A percentile compares a stretch with the other conserved stretches of the same genome.
Conservation (phyloP, 2,113 vertebrate species). For the Tapirus terrestris region DNA sequence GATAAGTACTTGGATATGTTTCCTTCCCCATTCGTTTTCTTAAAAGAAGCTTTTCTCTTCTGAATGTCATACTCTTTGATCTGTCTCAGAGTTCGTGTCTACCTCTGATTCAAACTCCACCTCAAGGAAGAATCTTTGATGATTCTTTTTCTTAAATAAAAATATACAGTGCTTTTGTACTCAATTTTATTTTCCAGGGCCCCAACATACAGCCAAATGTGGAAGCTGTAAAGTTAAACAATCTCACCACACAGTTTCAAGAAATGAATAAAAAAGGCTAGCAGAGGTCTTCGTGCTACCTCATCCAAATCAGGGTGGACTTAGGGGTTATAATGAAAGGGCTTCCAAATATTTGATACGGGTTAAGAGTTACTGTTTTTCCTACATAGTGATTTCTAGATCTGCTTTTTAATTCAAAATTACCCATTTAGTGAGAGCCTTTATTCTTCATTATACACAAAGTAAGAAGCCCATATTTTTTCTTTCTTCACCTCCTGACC, state of each 20-base stretch:
- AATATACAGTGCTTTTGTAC: background rate
- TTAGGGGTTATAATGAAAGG: accelerated
- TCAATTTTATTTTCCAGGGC: background rate
- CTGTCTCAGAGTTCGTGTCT: background rate
- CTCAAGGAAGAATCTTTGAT: background rate
- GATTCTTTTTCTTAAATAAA: slow-evolving; percentile 25
- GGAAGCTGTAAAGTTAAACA: background rate
- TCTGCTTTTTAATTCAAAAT: background rate
- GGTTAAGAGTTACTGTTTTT: background rate
- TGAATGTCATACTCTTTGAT: background rate
- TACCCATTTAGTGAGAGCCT: background rate
- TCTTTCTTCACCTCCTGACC: background rate
- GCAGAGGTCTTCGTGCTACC: background rate
- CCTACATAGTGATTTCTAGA: accelerated
- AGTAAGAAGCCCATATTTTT: background rate
- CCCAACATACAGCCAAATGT: background rate
- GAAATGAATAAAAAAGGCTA: background rate
- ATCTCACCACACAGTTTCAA: background rate
- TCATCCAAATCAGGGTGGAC: background rate
- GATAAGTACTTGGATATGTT: background rate
- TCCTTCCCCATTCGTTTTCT: background rate
- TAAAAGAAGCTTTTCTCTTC: background rate
- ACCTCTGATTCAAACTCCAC: background rate
- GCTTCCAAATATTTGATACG: background rate
- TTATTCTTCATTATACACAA: background rate